These are phyloP conservation scores for Dynastes hyllus DNA, from an alignment of 2,888 invertebrate species.

Conservation along the genomic window DNA sequence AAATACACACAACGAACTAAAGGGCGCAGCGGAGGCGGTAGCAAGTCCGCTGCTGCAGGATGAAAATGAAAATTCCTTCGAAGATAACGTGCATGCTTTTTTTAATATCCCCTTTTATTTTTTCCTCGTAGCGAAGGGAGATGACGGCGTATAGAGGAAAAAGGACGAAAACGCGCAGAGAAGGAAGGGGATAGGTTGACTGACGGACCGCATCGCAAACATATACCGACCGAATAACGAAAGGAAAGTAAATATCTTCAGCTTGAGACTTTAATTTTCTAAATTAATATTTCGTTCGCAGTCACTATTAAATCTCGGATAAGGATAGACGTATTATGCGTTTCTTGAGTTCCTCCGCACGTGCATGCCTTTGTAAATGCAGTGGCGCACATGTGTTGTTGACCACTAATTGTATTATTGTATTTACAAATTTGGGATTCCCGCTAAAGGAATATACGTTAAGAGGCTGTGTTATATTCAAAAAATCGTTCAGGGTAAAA, in stretches of 20 bases:
- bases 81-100: slow-evolving; percentile 41
- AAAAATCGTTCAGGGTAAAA: no score
- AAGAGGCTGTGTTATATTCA: no score
- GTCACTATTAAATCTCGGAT: slow-evolving; percentile 21
- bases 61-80: slow-evolving; percentile 40
- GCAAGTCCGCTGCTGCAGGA: neutral
- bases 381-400: neutral
- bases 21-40: neutral
- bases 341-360: neutral
- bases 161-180: no score
- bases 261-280: slow-evolving; percentile 46
- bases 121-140: slow-evolving; percentile 6
- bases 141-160: neutral
- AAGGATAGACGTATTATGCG: neutral
- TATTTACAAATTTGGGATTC: no score
- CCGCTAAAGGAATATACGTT: no score
- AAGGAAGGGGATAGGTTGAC: neutral
- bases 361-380: no score
- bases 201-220: slow-evolving; percentile 33
- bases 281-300: slow-evolving; percentile 45
- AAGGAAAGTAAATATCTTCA: slow-evolving; percentile 36
- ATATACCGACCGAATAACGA: neutral
- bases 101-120: slow-evolving; percentile 43
- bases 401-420: no score
- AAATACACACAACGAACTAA: neutral